Conservation (phyloP, 1,140 invertebrate species). For the Hyles euphorbiae region DNA sequence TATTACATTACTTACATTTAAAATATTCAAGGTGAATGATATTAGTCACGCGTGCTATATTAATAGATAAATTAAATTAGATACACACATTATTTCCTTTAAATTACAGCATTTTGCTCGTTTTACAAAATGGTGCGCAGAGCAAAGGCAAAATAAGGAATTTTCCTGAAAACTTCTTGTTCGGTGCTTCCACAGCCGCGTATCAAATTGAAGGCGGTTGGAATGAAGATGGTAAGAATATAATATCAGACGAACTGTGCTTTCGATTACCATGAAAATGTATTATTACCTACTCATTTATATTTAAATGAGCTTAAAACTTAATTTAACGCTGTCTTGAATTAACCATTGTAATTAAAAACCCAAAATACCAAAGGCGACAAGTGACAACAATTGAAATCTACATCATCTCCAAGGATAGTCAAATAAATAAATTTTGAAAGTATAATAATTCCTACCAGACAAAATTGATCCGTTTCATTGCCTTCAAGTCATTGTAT, state of each 20-base stretch:
- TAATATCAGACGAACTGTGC: background rate
- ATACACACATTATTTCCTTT: no score
- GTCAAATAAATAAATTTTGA: no score
- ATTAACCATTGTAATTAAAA: background rate
- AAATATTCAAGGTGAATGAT: no score
- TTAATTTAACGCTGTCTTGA: background rate
- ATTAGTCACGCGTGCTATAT: no score
- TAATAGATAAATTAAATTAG: no score
- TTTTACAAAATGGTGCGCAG: background rate
- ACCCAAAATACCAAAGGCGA: no score
- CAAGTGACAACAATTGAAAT: no score
- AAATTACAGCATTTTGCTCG: background rate
- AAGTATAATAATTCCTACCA: no score
- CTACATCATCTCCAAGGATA: no score
- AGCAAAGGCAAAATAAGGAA: slow-evolving; percentile 18
- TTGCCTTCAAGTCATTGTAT: no score
- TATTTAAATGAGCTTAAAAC: background rate
- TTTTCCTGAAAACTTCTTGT: slow-evolving; percentile 73
- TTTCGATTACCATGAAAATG: background rate
- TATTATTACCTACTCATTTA: background rate
- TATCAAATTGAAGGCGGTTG: slow-evolving; percentile 78
- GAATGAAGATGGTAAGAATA: slow-evolving; percentile 67
- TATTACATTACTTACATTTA: no score
- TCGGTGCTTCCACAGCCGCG: slow-evolving; percentile 73
- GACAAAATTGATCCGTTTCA: no score